phyloP scores from a whole-genome alignment of 2,888 invertebrate species.

The Aporophyla nigra region DNA sequence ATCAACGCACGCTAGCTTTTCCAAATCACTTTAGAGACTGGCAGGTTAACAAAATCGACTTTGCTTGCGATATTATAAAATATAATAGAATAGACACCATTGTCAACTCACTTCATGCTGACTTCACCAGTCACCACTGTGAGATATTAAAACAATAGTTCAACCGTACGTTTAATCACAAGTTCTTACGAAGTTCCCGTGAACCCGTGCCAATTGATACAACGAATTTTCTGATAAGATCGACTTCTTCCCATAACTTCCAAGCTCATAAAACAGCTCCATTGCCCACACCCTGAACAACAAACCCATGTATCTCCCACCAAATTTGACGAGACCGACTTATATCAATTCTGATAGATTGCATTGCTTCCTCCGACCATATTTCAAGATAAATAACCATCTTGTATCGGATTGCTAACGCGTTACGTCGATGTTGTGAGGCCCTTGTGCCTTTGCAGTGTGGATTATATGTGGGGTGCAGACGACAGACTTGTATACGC shows the following conservation, averaged over 20 bases:
- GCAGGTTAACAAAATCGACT: too few species aligned
- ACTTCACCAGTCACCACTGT: too few species aligned
- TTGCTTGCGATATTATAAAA: too few species aligned
- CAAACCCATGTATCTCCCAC: slow-evolving; percentile 27
- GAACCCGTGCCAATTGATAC: too few species aligned
- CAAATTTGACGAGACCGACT: slow-evolving; percentile 52
- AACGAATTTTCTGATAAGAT: not conserved
- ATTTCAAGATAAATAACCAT: slow-evolving; percentile 71
- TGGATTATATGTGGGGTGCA: slow-evolving; percentile 33
- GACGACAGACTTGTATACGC: slow-evolving; percentile 29
- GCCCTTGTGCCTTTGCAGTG: slow-evolving; percentile 50
- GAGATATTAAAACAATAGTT: too few species aligned
- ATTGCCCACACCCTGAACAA: slow-evolving; percentile 8
- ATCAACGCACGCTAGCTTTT: too few species aligned
- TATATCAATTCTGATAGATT: slow-evolving; percentile 60
- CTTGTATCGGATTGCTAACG: slow-evolving; percentile 74
- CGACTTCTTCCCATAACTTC: not conserved
- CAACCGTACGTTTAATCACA: not conserved
- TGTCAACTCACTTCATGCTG: too few species aligned
- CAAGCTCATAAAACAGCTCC: not conserved
- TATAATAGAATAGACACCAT: too few species aligned
- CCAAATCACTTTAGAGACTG: too few species aligned
- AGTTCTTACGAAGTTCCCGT: not conserved
- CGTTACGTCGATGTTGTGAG: slow-evolving; percentile 65
- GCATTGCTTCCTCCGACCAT: slow-evolving; percentile 59